Percentiles rank a stretch among this genome's conserved stretches.
phyloP scores from a whole-genome alignment of 2,113 vertebrate genomes.

The Lanius collurio region DNA sequence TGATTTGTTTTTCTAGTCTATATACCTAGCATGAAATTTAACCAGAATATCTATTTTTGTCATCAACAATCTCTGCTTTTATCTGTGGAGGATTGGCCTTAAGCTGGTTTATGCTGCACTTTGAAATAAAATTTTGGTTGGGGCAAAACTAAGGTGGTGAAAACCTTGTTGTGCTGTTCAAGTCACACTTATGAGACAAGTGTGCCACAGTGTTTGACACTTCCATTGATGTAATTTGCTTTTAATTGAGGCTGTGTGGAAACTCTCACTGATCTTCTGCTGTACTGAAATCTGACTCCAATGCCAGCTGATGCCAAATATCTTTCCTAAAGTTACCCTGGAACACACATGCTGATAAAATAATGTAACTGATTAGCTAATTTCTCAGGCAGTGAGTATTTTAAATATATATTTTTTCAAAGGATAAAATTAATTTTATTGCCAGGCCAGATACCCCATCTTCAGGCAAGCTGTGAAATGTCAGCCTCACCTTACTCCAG shows the following conservation, averaged over 20 bases:
- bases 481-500: not conserved
- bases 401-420: not conserved
- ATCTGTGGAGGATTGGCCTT: not conserved
- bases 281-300: not conserved
- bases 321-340: not conserved
- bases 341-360: not conserved
- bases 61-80: not conserved
- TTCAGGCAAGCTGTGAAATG: slow-evolving; percentile 5
- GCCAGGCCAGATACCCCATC: not conserved
- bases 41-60: not conserved
- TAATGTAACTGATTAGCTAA: not conserved
- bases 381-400: not conserved
- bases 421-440: not conserved
- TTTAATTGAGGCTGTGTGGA: not conserved
- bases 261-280: not conserved
- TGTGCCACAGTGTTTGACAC: not conserved
- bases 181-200: not conserved
- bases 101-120: not conserved
- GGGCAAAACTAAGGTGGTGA: not conserved
- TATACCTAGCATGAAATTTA: not conserved
- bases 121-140: not conserved
- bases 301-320: not conserved
- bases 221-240: not conserved
- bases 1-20: not conserved
- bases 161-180: not conserved